Base-by-base conservation (phyloP, 2,113 vertebrate genomes). In the Pithys albifrons region DNA sequence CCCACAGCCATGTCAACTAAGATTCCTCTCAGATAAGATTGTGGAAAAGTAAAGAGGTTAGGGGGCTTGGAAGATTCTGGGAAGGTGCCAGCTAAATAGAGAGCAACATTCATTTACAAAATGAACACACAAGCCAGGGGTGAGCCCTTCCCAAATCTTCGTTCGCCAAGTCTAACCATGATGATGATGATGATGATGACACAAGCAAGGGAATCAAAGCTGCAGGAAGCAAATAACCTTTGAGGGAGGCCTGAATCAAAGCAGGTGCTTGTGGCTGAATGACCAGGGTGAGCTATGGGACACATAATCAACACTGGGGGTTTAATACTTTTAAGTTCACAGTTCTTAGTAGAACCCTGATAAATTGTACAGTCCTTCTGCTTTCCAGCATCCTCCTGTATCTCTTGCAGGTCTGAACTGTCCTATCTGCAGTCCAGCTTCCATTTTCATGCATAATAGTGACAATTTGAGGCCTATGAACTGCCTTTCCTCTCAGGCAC, bases 191-290 rank as follows among this genome's bases (percentile, higher is more conserved):
- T 43, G 41, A 15, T 43, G 41, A 43, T 41, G 41, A 37, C 29
- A 70, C 22, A 61, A 71, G 37, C 20, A 61, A 58, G 23, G 75
- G 89, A 92, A 59, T 61, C 55, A 77, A 57, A 49, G 41, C 19
- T 43, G n/a, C 12, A 85, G 23, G 2, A 23, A 49, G 20, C 3
- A 58, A 62, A 14, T 2, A 89, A 35, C 10, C 6, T 41, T 66
- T 73, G 59, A 55, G 43, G 22, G 29, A 28, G 46, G n/a, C 8
- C 39, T 41, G 35, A 82, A 69, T 37, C 12, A 37, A 61, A 54
- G n/a, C 18, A 24, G 6, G 3, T 73, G 35, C 4, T 27, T 9
- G 3, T 0, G 0, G 35, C 41, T 87, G n/a, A 58, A 37, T 23
- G 27, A 10, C 29, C 55, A 49, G 48, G 16, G 10, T n/a, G 46